phyloP scores from a whole-genome alignment of 2,113 vertebrate species.

The Rhynchomys soricoides region DNA sequence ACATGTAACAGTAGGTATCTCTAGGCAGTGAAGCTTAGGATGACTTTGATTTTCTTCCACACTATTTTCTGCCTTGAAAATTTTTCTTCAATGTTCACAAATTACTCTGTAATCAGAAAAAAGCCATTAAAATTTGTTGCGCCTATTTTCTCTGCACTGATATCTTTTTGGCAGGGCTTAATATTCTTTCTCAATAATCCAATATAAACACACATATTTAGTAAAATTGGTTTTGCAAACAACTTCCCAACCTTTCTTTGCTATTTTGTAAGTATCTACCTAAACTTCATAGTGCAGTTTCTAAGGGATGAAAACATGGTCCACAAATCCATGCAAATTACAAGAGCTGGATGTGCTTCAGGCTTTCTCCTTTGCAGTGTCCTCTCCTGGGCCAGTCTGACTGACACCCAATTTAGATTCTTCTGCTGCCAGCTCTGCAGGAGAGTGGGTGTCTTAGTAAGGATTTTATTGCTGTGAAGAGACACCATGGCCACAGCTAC shows the following conservation, averaged over 20 bases:
- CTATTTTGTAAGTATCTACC: conserved; percentile 45
- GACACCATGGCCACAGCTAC: neutral
- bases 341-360: neutral
- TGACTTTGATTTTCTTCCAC: conserved; percentile 48
- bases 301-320: neutral
- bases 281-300: neutral
- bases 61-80: neutral
- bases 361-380: neutral
- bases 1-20: neutral
- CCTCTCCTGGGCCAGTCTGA: accelerated
- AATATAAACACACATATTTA: conserved; percentile 63
- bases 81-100: conserved; percentile 59
- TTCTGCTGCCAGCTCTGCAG: neutral
- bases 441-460: neutral
- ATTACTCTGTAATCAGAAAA: conserved; percentile 68
- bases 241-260: conserved; percentile 54
- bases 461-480: neutral
- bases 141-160: conserved; percentile 58
- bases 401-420: neutral
- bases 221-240: conserved; percentile 73
- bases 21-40: neutral
- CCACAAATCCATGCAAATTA: accelerated
- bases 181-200: conserved; percentile 67
- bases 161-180: conserved; percentile 60
- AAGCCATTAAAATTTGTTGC: conserved; percentile 64